Evolutionary conservation across 2,888 invertebrate species (phyloP), one percentile per base, ranked within the genome.

Genomic region (Eupithecia pulchellata): DNA sequence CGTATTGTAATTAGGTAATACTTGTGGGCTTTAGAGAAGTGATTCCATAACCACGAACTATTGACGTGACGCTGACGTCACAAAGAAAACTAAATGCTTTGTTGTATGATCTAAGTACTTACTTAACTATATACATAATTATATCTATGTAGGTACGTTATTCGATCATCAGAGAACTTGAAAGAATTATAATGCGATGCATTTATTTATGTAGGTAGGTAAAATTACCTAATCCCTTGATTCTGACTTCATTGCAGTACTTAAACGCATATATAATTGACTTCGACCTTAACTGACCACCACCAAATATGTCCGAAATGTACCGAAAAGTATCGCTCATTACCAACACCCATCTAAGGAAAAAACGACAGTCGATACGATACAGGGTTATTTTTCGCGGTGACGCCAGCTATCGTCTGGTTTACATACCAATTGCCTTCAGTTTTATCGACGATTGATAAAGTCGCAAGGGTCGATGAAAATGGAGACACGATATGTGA

Each of bases 401-500:
- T 77, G 77, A 75, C 75, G 75, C 75, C 75, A 76, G 62, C 71
- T 69, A 69, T 64, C 71, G 61, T 68, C 64, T 57, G 64, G 71
- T 68, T 66, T 63, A 72, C 68, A 66, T 60, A 72, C 47, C 64
- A 70, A 74, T 70, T 75, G 72, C 71, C 74, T 72, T 68, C 66
- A 69, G 67, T 69, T 72, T 61, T 69, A 72, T 73, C 74, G 68
- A 74, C 68, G 62, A 69, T 72, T 75, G 74, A 69, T 71, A 73
- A 67, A 72, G 55, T 66, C 66, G 66, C 66, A 77, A 73, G 72
- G 71, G 69, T 72, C 71, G 75, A 77, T 78, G 75, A 69, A 78
- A 75, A 78, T 75, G 72, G 73, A 78, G 74, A 77, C 74, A 72
- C 72, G 66, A 69, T 68, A 61, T 39, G 64, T 75, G 74, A 74